Evolutionary conservation across 1,140 invertebrate genomes (phyloP).

Genomic region (Rhynchophorus ferrugineus): DNA sequence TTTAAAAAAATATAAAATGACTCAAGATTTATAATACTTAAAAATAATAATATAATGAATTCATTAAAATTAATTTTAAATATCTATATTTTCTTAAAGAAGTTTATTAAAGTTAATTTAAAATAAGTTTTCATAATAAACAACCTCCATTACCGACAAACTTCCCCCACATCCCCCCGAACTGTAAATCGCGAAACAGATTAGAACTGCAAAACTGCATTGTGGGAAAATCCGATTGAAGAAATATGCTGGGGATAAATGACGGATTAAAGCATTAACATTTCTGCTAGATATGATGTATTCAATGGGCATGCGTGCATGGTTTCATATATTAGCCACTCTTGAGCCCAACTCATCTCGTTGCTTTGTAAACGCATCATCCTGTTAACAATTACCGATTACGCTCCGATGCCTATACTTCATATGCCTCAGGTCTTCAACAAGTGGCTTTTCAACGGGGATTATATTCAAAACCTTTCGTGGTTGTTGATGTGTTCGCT

Average conservation of each 20-base stretch:
- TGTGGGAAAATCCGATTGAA: background rate
- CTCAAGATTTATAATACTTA: too few species aligned
- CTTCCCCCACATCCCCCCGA: too few species aligned
- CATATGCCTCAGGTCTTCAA: background rate
- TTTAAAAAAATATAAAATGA: too few species aligned
- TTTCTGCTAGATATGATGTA: background rate
- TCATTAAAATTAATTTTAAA: too few species aligned
- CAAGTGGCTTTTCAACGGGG: background rate
- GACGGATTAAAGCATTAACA: background rate
- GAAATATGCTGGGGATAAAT: background rate
- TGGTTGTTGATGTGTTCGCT: background rate
- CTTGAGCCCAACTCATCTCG: background rate
- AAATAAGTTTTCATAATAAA: too few species aligned
- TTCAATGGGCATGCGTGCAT: background rate
- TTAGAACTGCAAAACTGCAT: background rate
- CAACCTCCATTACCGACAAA: too few species aligned
- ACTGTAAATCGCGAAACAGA: background rate
- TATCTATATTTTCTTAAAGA: too few species aligned
- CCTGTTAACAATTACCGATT: background rate
- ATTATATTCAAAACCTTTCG: background rate
- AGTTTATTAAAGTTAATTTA: too few species aligned
- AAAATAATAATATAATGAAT: too few species aligned
- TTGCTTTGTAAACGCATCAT: background rate
- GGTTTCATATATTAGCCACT: background rate
- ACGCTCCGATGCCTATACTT: background rate